Conservation (phyloP, 2,888 invertebrate genomes). For the Chrysopilus asiliformis region DNA sequence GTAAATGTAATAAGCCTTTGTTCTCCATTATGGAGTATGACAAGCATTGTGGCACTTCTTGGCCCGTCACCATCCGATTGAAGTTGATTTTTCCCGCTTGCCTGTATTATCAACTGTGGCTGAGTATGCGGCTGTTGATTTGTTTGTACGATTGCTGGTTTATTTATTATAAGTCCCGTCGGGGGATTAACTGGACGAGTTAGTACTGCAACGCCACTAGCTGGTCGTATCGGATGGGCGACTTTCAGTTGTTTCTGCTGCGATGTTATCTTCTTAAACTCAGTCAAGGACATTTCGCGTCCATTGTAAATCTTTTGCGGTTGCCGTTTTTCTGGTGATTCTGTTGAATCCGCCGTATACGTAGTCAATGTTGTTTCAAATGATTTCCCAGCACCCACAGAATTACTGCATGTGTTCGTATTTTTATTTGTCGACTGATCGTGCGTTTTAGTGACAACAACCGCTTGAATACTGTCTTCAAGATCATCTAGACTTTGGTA, state of each 20-base stretch:
- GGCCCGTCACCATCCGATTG: slow-evolving; percentile 25
- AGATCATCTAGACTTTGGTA: too few relatives aligned
- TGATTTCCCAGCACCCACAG: neutral
- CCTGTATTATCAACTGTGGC: slow-evolving; percentile 24
- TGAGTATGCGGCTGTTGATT: slow-evolving; percentile 12
- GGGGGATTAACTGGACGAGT: slow-evolving; percentile 25
- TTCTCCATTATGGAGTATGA: slow-evolving; percentile 61
- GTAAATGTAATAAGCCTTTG: slow-evolving; percentile 72
- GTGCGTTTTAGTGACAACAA: slow-evolving; percentile 27
- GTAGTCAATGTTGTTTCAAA: slow-evolving; percentile 25
- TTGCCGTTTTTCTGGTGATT: slow-evolving; percentile 25
- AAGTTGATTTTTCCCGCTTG: slow-evolving; percentile 24
- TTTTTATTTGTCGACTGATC: slow-evolving; percentile 16
- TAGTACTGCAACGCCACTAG: too few relatives aligned
- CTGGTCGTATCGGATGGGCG: too few relatives aligned
- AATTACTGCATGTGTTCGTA: neutral
- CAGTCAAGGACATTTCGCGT: slow-evolving; percentile 27
- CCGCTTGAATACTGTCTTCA: slow-evolving; percentile 33
- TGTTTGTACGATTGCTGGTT: neutral
- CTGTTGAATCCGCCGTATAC: slow-evolving; percentile 20
- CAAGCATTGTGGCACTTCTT: slow-evolving; percentile 64
- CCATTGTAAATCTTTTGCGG: slow-evolving; percentile 26
- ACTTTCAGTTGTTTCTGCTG: slow-evolving; percentile 26
- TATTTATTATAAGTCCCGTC: slow-evolving; percentile 28
- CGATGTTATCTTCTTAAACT: slow-evolving; percentile 31